Base-by-base conservation (phyloP, 2,888 invertebrate species). In the Drosophila anomelani region DNA sequence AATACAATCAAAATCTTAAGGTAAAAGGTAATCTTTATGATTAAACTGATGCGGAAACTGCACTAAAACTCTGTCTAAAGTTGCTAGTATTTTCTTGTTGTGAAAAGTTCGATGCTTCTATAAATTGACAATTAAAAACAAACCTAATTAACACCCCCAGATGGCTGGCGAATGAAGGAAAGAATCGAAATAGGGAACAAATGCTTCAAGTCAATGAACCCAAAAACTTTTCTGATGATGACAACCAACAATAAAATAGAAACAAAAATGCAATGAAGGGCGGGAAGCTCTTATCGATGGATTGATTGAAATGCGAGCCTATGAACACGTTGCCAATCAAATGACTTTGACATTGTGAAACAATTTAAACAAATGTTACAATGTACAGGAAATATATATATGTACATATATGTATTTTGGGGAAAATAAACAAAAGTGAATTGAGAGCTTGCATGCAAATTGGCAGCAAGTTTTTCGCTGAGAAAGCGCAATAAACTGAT, bases 101-200 rank as follows among this genome's bases (percentile, higher is more conserved):
- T 53, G 15, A 10, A 53, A 51, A 23, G 34, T 57, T 53, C 57
- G 49, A 43, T 68, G 55, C 72, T 53, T 57, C 80, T 43, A 64
- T 77, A 72, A 84, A 84, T 83, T 75, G 77, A 72, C 71, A 88
- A 84, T 81, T 88, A 81, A 87, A 86, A 73, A 55, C 53, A 83
- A 77, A 87, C 76, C 80, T 70, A 84, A 84, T 84, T 84, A 84
- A 77, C 87, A 84, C 88, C 67, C 75, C 56, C 75, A 26, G 54
- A 63, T 66, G 64, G 59, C 71, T 53, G 55, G 54, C 36, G 29
- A 46, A 47, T 44, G 20, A 61, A 56, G 67, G 82, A 26, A 26
- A 26, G 4, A 62, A 68, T 15, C 63, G 39, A 26, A 38, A 17
- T 15, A 70, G 78, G 59, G 75, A 44, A 44, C 74, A 75, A 80